Percentiles rank a stretch among this genome's conserved stretches.
These are phyloP conservation scores for Phenganax subtilis DNA, from an alignment of 92 coral and sea anemone genomes.

Conservation along the genomic window DNA sequence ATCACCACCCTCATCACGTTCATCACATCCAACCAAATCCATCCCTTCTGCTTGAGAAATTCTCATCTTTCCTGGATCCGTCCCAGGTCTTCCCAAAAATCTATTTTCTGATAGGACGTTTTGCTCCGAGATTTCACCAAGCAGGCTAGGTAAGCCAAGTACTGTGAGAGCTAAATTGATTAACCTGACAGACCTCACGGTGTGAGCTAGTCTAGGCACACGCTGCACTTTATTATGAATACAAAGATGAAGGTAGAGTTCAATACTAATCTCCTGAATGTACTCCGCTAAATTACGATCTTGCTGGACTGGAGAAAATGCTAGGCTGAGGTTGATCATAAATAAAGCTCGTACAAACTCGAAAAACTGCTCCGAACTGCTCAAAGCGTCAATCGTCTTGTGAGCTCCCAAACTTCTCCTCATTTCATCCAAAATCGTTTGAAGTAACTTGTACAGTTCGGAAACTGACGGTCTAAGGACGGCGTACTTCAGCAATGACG, in stretches of 20 bases:
- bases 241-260: slow-evolving; percentile 23
- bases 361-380: slow-evolving; percentile 31
- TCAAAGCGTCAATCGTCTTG: slow-evolving; percentile 24
- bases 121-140: neutral
- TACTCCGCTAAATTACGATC: slow-evolving; percentile 24
- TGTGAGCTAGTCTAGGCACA: slow-evolving; percentile 20
- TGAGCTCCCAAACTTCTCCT: slow-evolving; percentile 30
- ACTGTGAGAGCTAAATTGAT: slow-evolving; percentile 15
- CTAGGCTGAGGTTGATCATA: slow-evolving; percentile 27
- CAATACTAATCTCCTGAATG: slow-evolving; percentile 19
- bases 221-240: slow-evolving; percentile 22
- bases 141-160: slow-evolving; percentile 15
- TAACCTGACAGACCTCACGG: slow-evolving; percentile 5
- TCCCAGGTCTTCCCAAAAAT: neutral
- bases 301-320: slow-evolving; percentile 28
- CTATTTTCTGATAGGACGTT: neutral
- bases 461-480: slow-evolving; percentile 22
- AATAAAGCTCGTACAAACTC: slow-evolving; percentile 37
- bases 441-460: slow-evolving; percentile 8
- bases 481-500: slow-evolving; percentile 27
- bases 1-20: neutral
- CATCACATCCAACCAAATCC: neutral
- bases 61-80: neutral
- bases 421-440: slow-evolving; percentile 31
- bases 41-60: neutral